Base-by-base conservation (phyloP, 2,888 invertebrate genomes). In the Nemotelus nigrinus region DNA sequence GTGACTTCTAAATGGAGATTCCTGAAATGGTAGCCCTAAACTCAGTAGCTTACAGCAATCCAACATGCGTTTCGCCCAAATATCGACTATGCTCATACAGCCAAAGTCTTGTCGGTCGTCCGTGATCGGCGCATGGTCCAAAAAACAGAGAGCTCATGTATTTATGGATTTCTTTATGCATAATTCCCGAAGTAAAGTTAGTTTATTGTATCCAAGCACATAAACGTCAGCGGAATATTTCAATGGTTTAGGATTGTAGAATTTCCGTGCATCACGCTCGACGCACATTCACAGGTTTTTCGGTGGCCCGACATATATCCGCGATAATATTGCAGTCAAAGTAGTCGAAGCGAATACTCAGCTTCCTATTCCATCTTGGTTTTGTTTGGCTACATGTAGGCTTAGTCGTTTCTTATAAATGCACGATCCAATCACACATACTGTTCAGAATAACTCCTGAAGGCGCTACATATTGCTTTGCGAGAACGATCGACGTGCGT, bases 111-210 rank as follows among this genome's bases (percentile, higher is more conserved):
- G 25, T 48, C 8, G 25, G 50, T 8, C 44, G 10, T 41, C 55
- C 55, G 43, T 44, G 53, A 53, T 43, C 44, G 8, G 43, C 57
- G 55, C 3, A 44, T n/a, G 10, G 65, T 47, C 45, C 45, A 65
- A 63, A 25, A 47, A 53, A 44, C 41, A 55, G 71, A 2, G 48
- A 55, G 41, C 79, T 80, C 80, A 81, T 82, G 82, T 82, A 81
- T 81, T 81, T 82, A 82, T 82, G 82, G 81, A 81, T 81, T 81
- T 81, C 57, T 39, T 63, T 74, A 74, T 74, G 74, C 74, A 74
- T 74, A 63, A 50, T 74, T 63, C n/a, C 60, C 45, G 63, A 74
- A 45, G 25, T 25, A 25, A 25, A 25, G 48, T 60, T 79, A 57
- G 76, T 77, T 78, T 79, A 78, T 78, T 78, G 50, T 68, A 68